Conservation (phyloP, 2,888 invertebrate species). For the Cosmia pyralina region DNA sequence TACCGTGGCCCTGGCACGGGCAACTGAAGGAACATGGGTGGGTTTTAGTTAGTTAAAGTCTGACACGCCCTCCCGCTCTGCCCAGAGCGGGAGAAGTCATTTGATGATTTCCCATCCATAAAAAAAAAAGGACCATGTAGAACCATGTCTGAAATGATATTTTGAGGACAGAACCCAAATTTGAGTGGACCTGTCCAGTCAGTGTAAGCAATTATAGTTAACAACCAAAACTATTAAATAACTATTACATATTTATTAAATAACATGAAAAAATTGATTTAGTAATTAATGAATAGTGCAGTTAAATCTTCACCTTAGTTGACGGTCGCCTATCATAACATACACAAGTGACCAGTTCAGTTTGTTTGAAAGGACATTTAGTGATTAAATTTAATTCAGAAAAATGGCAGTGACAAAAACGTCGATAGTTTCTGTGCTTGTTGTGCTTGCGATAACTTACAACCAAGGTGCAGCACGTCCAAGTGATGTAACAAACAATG, state of each 20-base stretch:
- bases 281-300: slow-evolving; percentile 58
- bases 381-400: slow-evolving; percentile 36
- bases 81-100: no score
- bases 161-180: no score
- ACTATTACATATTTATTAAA: slow-evolving; percentile 8
- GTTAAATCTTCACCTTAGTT: slow-evolving; percentile 59
- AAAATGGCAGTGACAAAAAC: slow-evolving; percentile 64
- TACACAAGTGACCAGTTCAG: slow-evolving; percentile 58
- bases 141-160: no score
- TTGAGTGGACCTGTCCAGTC: no score
- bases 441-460: slow-evolving; percentile 66
- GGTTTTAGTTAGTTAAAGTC: no score
- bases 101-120: no score
- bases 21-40: no score
- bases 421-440: slow-evolving; percentile 58
- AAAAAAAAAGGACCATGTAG: no score
- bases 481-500: slow-evolving; percentile 40
- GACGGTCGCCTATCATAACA: slow-evolving; percentile 54
- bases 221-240: slow-evolving; percentile 5
- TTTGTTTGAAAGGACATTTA: slow-evolving; percentile 50
- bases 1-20: no score
- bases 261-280: slow-evolving; percentile 50
- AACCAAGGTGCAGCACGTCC: slow-evolving; percentile 68
- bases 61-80: no score
- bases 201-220: no score